Evolutionary conservation across 2,797 vertebrate species (phyloP), one percentile per base, ranked within the genome.

Genomic region (Scyliorhinus canicula): DNA sequence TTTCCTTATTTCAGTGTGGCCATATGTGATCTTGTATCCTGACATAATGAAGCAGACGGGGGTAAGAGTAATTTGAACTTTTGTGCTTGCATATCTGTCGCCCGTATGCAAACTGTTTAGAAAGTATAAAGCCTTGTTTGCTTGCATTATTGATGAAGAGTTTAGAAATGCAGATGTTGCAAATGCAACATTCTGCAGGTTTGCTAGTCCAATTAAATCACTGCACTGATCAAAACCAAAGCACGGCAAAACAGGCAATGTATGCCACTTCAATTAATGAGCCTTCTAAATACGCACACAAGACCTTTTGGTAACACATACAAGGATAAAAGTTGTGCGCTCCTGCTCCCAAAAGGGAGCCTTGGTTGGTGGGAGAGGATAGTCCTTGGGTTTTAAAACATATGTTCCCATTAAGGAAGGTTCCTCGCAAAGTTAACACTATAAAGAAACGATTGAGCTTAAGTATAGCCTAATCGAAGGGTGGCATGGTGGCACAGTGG

Each of bases 1-100:
- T 98, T 98, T 98, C 96, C 96, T 96, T 96, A 97, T 97, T 97
- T 98, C 97, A 97, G 97, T 97, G 97, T 97, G 97, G 97, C 97
- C 97, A 97, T 96, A 97, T 97, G 97, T 96, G 97, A 97, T 97
- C 96, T 97, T 97, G 97, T 96, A 95, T 96, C 96, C 96, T 95
- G 96, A 97, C 97, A 97, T 96, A 97, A 97, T 96, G 97, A 97
- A 97, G 97, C 65, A 67, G 97, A 96, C 96, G 96, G 97, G 96
- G 96, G 96, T 95, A 95, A 97, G 97, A 97, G 97, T 97, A 97
- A 97, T 96, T 96, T 96, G 96, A 97, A 97, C 96, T 9, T 96
- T 97, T 96, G 96, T 95, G 95, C 96, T 96, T 0, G 93, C 97
- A 96, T 95, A 96, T 96, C 97, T 97, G 97, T 97, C 97, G 65